Evolutionary conservation across 2,113 vertebrate species (phyloP), one percentile per base, ranked within the genome.

Genomic region (Suricata suricatta): DNA sequence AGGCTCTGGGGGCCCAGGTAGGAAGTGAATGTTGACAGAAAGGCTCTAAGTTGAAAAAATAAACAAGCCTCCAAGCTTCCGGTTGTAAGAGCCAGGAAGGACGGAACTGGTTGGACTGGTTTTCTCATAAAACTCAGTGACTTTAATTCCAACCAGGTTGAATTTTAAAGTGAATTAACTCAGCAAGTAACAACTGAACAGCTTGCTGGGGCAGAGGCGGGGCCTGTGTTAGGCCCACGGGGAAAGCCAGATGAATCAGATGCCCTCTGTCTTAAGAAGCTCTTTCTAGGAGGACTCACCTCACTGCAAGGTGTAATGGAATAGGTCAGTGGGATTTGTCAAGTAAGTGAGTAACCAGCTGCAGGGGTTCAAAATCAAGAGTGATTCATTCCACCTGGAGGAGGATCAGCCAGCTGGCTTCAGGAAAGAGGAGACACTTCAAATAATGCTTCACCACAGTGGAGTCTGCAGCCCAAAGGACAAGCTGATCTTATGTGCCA

Each of bases 21-120:
- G 57, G 77, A 81, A 52, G 12, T 41, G 80, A 95, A 25, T 33
- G 50, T 52, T 77, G 60, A 80, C 14, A 84, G 33, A 38, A 63
- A 52, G 25, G 7, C 64, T 68, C 63, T 50, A 23, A 41, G 11
- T 35, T 82, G 84, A 95, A 86, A 54, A 95, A 98, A 97, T 64
- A 97, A 83, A 88, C 10, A 11, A 13, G 12, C 88, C 82, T 85
- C 38, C 33, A 11, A 13, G 12, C 88, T 86, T 85, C 38, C 33
- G 71, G 91, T 47, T 23, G 41, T 50, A 33, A 72, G n/a, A 50
- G 38, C 63, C 29, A 15, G 0, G 14, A 85, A 84, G n/a, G 4
- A 33, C 11, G 21, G 57, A 95, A 96, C 97, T 47, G 89, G 97
- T 92, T 87, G 63, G 68, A 93, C 97, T 47, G 86, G 95, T 97